Percentiles rank a stretch among this genome's conserved stretches.
These are phyloP conservation scores for Oscheius sp. DNA, from an alignment of 2,888 invertebrate species.

Conservation along the genomic window DNA sequence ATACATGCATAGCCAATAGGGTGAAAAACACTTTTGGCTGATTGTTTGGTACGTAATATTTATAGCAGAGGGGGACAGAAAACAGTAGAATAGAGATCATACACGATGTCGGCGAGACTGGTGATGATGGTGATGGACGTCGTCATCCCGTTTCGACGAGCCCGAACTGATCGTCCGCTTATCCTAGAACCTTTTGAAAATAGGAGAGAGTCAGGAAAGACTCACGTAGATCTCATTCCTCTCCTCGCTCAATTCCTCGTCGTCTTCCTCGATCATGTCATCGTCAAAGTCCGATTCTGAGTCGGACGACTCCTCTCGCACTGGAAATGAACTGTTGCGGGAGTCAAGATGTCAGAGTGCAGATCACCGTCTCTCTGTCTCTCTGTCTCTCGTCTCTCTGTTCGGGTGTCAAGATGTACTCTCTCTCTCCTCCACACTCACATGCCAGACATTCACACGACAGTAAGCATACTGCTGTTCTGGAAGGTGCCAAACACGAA, in stretches of 20 bases:
- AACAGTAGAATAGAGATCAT: neutral
- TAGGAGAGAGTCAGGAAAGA: neutral
- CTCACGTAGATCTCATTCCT: slow-evolving; percentile 60
- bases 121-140: slow-evolving; percentile 38
- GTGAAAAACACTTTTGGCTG: neutral
- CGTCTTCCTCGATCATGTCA: slow-evolving; percentile 70
- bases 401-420: too few relatives aligned
- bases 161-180: slow-evolving; percentile 63
- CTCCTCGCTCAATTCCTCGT: slow-evolving; percentile 67
- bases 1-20: slow-evolving; percentile 4
- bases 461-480: slow-evolving; percentile 19
- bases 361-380: too few relatives aligned
- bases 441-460: slow-evolving; percentile 5
- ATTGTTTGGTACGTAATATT: neutral
- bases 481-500: slow-evolving; percentile 49
- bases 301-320: slow-evolving; percentile 69
- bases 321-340: slow-evolving; percentile 44
- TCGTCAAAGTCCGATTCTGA: slow-evolving; percentile 70
- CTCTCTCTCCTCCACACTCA: too few relatives aligned
- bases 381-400: too few relatives aligned
- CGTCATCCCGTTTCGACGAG: slow-evolving; percentile 63
- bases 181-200: neutral
- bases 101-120: slow-evolving; percentile 26
- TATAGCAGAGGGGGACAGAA: neutral
- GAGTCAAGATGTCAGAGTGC: too few relatives aligned